A percentile compares a stretch with the other conserved stretches of the same genome.
phyloP scores from a whole-genome alignment of 2,113 vertebrate genomes.

The Gambusia holbrooki region DNA sequence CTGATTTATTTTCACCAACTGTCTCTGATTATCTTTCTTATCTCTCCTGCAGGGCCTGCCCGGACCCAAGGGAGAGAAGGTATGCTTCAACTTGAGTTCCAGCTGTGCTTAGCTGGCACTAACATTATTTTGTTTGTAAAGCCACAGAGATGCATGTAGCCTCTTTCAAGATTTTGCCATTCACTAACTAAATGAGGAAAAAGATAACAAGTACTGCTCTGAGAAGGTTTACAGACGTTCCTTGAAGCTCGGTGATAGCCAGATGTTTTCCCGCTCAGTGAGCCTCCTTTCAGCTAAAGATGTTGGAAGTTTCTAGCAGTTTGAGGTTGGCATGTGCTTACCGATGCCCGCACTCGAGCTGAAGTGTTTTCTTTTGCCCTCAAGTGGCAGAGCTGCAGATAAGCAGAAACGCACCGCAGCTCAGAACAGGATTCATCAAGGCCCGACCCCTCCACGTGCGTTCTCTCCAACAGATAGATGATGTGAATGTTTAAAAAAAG shows the following conservation, averaged over 20 bases:
- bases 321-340: slow-evolving; percentile 11
- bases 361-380: slow-evolving; percentile 11
- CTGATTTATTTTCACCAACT: slow-evolving; percentile 62
- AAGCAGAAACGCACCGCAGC: slow-evolving; percentile 30
- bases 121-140: slow-evolving; percentile 4
- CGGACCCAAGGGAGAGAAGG: slow-evolving; percentile 95
- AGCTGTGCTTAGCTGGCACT: neutral
- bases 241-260: slow-evolving; percentile 55
- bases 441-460: slow-evolving; percentile 17
- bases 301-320: slow-evolving; percentile 24
- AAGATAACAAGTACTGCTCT: slow-evolving; percentile 49
- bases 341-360: slow-evolving; percentile 10
- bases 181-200: slow-evolving; percentile 32
- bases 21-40: slow-evolving; percentile 48
- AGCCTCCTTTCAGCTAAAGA: slow-evolving; percentile 44
- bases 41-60: slow-evolving; percentile 83
- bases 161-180: slow-evolving; percentile 16
- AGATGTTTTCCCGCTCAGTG: slow-evolving; percentile 67
- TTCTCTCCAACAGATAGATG: slow-evolving; percentile 46
- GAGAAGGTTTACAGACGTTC: slow-evolving; percentile 61
- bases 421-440: slow-evolving; percentile 53
- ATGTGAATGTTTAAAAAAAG: slow-evolving; percentile 33
- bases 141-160: neutral
- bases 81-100: slow-evolving; percentile 68
- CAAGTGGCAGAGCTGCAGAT: slow-evolving; percentile 29